Base-by-base conservation (phyloP, 2,888 invertebrate genomes). In the Ligdia adustata region DNA sequence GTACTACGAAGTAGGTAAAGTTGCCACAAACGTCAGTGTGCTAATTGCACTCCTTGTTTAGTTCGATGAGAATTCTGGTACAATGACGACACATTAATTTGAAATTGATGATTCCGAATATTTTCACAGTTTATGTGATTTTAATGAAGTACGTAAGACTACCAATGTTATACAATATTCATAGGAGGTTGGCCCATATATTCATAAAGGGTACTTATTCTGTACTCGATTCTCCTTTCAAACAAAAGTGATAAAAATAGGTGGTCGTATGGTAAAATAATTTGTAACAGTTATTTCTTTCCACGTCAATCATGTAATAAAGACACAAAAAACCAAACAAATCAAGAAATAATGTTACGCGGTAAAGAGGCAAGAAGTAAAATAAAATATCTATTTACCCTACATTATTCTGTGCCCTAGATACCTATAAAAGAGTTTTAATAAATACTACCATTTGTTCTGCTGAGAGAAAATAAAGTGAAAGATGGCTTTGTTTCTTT, bases 81-180 rank as follows among this genome's bases (percentile, higher is more conserved):
- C n/a, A n/a, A n/a, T n/a, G n/a, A 71, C 65, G 64, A 28, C 9
- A 33, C 44, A 59, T 60, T 57, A 59, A 69, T 67, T 59, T 62
- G 57, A 65, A 66, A 69, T 66, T 66, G 64, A 70, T 66, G 60
- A 60, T 40, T 35, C 62, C 53, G 48, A 62, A 61, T 62, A 61
- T 62, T 65, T 44, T 55, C 48, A 33, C 51, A 58, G 42, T 52
- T 53, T 34, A 33, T 43, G 7, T 33, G 11, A 33, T 7, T 11
- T 11, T 11, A 16, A 13, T 15, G 13, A n/a, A 7, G 4, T 4
- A 14, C 12, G 3, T 4, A 27, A 12, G 12, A 27, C n/a, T n/a
- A n/a, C n/a, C n/a, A n/a, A n/a, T n/a, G n/a, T n/a, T n/a, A n/a
- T n/a, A n/a, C n/a, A n/a, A n/a, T n/a, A n/a, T n/a, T n/a, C n/a